Base-by-base conservation (phyloP, 2,888 invertebrate genomes). In the Dione juno region DNA sequence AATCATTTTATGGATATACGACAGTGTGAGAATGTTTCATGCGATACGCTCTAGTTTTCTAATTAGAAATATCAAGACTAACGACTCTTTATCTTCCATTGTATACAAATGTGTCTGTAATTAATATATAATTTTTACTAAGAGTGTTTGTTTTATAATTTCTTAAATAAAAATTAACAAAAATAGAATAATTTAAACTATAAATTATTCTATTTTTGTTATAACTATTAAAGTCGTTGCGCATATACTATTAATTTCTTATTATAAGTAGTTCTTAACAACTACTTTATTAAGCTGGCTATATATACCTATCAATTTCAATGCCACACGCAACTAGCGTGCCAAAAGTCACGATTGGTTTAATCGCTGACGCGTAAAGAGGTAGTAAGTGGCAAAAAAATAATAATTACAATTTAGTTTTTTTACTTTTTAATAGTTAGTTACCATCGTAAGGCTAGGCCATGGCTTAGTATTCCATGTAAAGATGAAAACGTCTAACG, bases 1-100 rank as follows among this genome's bases (percentile, higher is more conserved):
- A 35, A 43, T 43, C 35, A 45, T 54, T 63, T 63, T 63, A 54
- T 63, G 37, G 50, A 52, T 52, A 64, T 64, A 40, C 13, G 64
- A 37, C 21, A 52, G 10, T 2, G 35, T 50, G 63, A 19, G 16
- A 50, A 50, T 37, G 16, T 8, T 50, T 13, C n/a, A 3, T 28
- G 43, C 43, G 14, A 43, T 61, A 61, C 45, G 28, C 0, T 61
- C 45, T 61, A 35, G 61, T 35, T 61, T 28, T 61, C 61, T 61
- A 61, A 61, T 61, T 61, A 45, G 61, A 35, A 45, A 61, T 43
- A 61, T 43, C 35, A 61, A 35, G 28, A 28, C 14, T 61, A 45
- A 45, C 11, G 28, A 45, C 61, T 61, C 45, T 61, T 57, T 16
- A 43, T 43, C 21, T 43, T n/a, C 28, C 45, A 45, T 61, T 45